Evolutionary conservation across 2,888 invertebrate genomes (phyloP).

Genomic region (Bombylius major): DNA sequence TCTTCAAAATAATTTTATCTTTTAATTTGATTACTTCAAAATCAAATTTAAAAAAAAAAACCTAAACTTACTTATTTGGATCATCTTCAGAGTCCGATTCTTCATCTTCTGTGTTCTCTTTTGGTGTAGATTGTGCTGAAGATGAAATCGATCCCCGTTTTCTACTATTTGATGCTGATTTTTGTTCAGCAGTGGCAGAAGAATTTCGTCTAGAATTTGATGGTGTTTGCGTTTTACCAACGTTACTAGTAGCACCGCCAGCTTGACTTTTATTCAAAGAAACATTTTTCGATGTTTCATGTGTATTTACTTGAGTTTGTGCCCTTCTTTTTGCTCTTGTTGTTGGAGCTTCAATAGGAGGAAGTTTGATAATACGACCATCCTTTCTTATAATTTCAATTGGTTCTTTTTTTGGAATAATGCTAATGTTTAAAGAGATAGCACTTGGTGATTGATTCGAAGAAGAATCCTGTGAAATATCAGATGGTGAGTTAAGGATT

Average conservation of each 20-base stretch:
- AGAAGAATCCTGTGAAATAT: not conserved
- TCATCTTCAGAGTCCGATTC: slow-evolving; percentile 80
- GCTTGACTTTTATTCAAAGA: slow-evolving; percentile 11
- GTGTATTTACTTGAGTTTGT: slow-evolving; percentile 27
- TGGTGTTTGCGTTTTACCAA: not conserved
- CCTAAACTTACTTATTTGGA: slow-evolving; percentile 52
- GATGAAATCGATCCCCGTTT: slow-evolving; percentile 9
- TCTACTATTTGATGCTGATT: not conserved
- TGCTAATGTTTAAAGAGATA: not conserved
- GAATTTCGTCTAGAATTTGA: slow-evolving; percentile 1
- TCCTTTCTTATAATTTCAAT: slow-evolving; percentile 63
- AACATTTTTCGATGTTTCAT: not conserved
- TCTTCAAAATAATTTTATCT: no score
- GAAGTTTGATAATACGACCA: slow-evolving; percentile 62
- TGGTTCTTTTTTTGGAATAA: slow-evolving; percentile 39
- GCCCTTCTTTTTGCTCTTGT: slow-evolving; percentile 59
- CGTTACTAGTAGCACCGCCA: not conserved
- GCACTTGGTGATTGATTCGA: not conserved
- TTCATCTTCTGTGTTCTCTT: slow-evolving; percentile 25
- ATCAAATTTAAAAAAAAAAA: no score
- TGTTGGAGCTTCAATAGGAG: slow-evolving; percentile 72
- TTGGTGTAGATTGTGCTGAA: not conserved
- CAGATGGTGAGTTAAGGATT: no score
- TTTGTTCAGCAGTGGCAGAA: not conserved
- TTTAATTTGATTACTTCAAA: no score